A percentile compares a stretch with the other conserved stretches of the same genome.
These are phyloP conservation scores for Zosterops borbonicus DNA, from an alignment of 2,113 vertebrate species.

Conservation along the genomic window DNA sequence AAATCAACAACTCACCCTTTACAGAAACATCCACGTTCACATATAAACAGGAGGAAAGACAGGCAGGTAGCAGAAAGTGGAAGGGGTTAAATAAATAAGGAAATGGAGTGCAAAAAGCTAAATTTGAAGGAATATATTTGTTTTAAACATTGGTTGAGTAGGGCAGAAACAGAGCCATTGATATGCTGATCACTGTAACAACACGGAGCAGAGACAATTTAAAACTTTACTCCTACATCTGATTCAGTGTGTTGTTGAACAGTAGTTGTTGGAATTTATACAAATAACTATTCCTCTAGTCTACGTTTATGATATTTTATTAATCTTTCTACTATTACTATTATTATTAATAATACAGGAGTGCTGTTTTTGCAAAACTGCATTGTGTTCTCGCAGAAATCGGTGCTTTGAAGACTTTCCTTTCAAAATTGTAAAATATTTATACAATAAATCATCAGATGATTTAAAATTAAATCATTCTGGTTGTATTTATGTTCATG, in stretches of 20 bases:
- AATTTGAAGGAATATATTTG: background rate
- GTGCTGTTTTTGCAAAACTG: slow-evolving; percentile 18
- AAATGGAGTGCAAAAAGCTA: background rate
- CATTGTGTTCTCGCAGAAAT: slow-evolving; percentile 20
- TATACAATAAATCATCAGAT: slow-evolving; percentile 73
- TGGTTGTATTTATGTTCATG: slow-evolving; percentile 68
- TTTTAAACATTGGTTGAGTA: slow-evolving; percentile 5
- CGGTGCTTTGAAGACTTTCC: slow-evolving; percentile 60
- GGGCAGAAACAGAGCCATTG: background rate
- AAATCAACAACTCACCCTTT: background rate
- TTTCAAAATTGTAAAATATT: slow-evolving; percentile 70
- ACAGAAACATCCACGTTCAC: background rate
- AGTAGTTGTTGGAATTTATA: slow-evolving; percentile 21
- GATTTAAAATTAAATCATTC: slow-evolving; percentile 74
- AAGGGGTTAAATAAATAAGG: background rate
- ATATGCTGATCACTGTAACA: slow-evolving; percentile 29
- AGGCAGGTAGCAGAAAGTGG: background rate
- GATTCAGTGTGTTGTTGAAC: background rate
- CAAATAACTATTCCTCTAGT: background rate
- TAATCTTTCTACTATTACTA: slow-evolving; percentile 46
- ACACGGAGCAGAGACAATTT: background rate
- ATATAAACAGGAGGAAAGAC: background rate
- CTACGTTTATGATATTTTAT: slow-evolving; percentile 55
- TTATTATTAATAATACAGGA: slow-evolving; percentile 65
- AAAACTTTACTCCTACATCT: slow-evolving; percentile 14